A percentile compares a stretch with the other conserved stretches of the same genome.
phyloP scores from a whole-genome alignment of 2,113 vertebrate species.

The Catagonus wagneri region DNA sequence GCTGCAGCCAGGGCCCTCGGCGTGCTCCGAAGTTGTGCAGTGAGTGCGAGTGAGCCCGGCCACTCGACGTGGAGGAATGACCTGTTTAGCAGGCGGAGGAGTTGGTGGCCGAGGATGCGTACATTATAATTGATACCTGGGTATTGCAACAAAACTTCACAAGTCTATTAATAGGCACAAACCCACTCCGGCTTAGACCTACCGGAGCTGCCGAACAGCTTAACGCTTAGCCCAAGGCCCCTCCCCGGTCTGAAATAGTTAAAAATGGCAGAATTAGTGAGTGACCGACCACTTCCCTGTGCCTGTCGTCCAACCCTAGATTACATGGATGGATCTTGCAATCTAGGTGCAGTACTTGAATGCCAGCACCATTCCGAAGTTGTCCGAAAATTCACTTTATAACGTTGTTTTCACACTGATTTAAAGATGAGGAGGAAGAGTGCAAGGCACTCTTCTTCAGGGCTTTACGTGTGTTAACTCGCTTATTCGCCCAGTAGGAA shows the following conservation, averaged over 20 bases:
- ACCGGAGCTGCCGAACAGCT: neutral
- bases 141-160: constrained; percentile 32
- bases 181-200: neutral
- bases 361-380: constrained; percentile 62
- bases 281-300: constrained; percentile 63
- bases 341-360: constrained; percentile 46
- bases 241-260: constrained; percentile 68
- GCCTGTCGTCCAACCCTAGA: constrained; percentile 53
- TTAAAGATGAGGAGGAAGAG: too few relatives aligned
- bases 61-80: neutral
- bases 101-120: neutral
- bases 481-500: neutral
- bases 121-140: constrained; percentile 9
- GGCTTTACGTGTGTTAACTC: neutral
- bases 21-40: constrained; percentile 39
- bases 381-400: constrained; percentile 33
- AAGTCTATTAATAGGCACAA: constrained; percentile 39
- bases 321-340: constrained; percentile 63
- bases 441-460: neutral
- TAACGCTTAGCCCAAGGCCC: neutral
- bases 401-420: neutral
- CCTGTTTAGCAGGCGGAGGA: neutral
- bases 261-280: constrained; percentile 67
- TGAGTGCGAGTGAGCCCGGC: neutral
- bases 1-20: neutral